Evolutionary conservation across 2,113 vertebrate genomes (phyloP), one percentile per base, ranked within the genome.

Genomic region (Crotophaga sulcirostris): DNA sequence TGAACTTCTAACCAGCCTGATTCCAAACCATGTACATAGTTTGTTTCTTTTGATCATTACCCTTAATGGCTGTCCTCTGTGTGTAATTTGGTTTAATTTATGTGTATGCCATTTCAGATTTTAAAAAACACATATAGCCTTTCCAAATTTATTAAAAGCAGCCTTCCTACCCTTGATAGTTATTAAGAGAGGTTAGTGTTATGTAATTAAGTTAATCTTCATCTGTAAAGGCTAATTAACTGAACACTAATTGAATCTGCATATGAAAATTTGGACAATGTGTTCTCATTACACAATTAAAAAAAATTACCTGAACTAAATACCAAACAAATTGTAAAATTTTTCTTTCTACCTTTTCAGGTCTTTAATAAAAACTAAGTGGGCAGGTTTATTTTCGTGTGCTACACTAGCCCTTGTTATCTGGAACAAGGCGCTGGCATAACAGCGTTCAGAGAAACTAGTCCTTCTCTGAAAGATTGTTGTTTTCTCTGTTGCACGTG

Each of bases 171-270:
- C 70, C 96, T 96, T 96, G 95, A 95, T 83, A 97, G 95, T 95
- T 97, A 97, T 97, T 97, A 96, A 94, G 95, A 97, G 96, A 97
- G 95, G 97, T 96, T 97, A 96, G 96, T 94, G 95, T 97, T 97
- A 96, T 93, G 92, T 95, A 97, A 97, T 97, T 97, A 97, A 97
- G 91, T 96, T 96, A 97, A 97, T 97, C 95, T 86, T 97, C 94
- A 96, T 97, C 95, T 96, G 96, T 92, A 97, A 97, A 94, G 93
- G 91, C 96, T 97, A 97, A 97, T 97, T 97, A 97, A 96, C 94
- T 63, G 45, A 97, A 97, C 93, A 79, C 83, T 97, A 97, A 97
- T 96, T 96, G 93, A 97, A 97, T 97, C 89, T 96, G 93, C 96
- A 97, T 97, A 97, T 96, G 96, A 97, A 96, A 96, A 97, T 97